Conservation (phyloP, 2,888 invertebrate genomes). For the Theretra japonica region DNA sequence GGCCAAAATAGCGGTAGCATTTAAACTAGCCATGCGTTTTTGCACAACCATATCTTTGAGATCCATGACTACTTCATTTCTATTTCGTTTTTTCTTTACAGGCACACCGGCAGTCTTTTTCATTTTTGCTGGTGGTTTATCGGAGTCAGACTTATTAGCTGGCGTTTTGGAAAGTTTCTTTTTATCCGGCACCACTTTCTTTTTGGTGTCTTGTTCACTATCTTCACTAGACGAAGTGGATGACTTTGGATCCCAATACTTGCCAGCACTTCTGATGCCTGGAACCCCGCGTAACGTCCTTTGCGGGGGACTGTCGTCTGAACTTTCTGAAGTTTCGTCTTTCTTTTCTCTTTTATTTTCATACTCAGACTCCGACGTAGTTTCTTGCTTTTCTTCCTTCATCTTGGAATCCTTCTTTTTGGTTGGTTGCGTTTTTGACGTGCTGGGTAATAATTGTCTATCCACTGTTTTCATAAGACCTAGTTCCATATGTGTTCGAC, state of each 20-base stretch:
- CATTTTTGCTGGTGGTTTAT: conserved; percentile 77
- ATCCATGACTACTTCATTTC: conserved; percentile 89
- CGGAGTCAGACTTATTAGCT: conserved; percentile 77
- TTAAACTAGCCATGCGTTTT: conserved; percentile 96
- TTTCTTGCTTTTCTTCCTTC: conserved; percentile 76
- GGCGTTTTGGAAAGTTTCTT: conserved; percentile 72
- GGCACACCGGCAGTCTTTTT: conserved; percentile 74
- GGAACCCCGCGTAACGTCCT: conserved; percentile 89
- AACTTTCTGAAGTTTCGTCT: conserved; percentile 76
- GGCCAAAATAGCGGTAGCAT: conserved; percentile 95
- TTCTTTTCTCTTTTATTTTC: conserved; percentile 74
- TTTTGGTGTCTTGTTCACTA: conserved; percentile 78
- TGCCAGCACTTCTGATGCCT: conserved; percentile 90
- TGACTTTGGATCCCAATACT: conserved; percentile 93
- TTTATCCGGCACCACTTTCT: conserved; percentile 66
- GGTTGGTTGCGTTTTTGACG: conserved; percentile 73
- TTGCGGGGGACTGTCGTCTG: conserved; percentile 82
- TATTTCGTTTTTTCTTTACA: conserved; percentile 83
- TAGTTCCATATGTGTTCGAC: conserved; percentile 88
- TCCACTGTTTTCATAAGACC: conserved; percentile 82
- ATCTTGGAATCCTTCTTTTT: conserved; percentile 78
- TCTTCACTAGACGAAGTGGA: conserved; percentile 86
- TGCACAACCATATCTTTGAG: conserved; percentile 94
- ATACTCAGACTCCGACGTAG: conserved; percentile 80
- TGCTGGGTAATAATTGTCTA: conserved; percentile 77